Base-by-base conservation (phyloP, 64 coral and sea anemone species). In the Pocillopora verrucosa region DNA sequence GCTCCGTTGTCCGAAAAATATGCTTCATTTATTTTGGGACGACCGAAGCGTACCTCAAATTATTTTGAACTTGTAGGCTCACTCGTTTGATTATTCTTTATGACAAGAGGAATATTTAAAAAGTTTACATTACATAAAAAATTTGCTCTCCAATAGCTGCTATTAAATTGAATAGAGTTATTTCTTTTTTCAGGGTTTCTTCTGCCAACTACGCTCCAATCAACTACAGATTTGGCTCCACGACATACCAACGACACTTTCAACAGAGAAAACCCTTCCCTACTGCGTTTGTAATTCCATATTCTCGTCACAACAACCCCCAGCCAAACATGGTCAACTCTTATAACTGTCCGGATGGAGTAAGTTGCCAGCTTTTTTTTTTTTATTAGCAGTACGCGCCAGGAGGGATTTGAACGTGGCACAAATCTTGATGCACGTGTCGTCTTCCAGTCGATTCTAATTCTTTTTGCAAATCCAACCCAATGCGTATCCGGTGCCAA, bases 301-400 rank as follows among this genome's bases (percentile, higher is more conserved):
- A 96, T 61, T 96, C 95, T 34, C 81, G 95, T n/a, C 95, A 96
- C 62, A 96, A 96, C 41, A 93, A 93, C 51, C 95, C 95, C 58
- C 95, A 96, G 34, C 95, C 95, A 10, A 85, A 70, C 16, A 93
- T 96, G 95, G 80, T 36, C 10, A 93, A 96, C 77, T 89, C 41
- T 19, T 96, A 96, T 17, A 93, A 93, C 34, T 96, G 88, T 62
- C 91, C 95, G 0, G 77, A 96, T 80, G 63, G 88, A 76, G 95
- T 96, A 87, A 74, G 91, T 86, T 22, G 2, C 14, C 69, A 57
- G 9, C 19, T n/a, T 0, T 30, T 58, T 4, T 26, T 41, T 34
- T 35, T 72, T 17, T 30, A 30, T 38, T 87, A 9, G 25, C n/a
- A 9, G 0, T 16, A 16, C 15, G 13, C 35, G 41, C 41, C 3